These are phyloP conservation scores for Zeuzera pyrina DNA, from an alignment of 2,888 invertebrate genomes.

Conservation along the genomic window DNA sequence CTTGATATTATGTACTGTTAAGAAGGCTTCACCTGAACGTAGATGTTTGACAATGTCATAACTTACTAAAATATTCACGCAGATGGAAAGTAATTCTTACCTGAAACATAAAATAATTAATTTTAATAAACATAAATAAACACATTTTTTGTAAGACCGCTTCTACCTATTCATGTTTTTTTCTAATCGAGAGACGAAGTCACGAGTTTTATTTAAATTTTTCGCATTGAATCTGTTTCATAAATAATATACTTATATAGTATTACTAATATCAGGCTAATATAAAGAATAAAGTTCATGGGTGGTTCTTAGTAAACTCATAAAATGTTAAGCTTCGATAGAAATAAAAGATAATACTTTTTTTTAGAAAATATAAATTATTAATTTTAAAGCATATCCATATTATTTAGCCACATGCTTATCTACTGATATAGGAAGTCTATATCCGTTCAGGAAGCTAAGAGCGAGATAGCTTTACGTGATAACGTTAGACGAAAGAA, in stretches of 20 bases:
- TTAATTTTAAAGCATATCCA: no score
- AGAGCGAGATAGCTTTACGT: constrained; percentile 15
- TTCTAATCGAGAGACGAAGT: no score
- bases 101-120: constrained; percentile 25
- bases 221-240: no score
- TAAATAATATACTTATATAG: no score
- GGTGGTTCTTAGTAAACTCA: no score
- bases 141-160: constrained; percentile 6
- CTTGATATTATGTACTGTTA: not conserved
- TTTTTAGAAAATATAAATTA: no score
- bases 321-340: no score
- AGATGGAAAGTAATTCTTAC: constrained; percentile 17
- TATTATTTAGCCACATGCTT: constrained; percentile 1
- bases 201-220: no score
- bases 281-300: no score
- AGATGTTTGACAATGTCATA: constrained; percentile 4
- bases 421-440: constrained; percentile 18
- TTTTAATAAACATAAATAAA: constrained; percentile 12
- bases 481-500: constrained; percentile 8
- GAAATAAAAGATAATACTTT: no score
- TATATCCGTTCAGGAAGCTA: constrained; percentile 23
- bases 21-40: constrained; percentile 7
- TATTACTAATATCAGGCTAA: no score
- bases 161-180: no score
- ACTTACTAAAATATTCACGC: constrained; percentile 2